Base-by-base conservation (phyloP, 2,113 vertebrate species). In the rabbit (Oryctolagus cuniculus) region DNA sequence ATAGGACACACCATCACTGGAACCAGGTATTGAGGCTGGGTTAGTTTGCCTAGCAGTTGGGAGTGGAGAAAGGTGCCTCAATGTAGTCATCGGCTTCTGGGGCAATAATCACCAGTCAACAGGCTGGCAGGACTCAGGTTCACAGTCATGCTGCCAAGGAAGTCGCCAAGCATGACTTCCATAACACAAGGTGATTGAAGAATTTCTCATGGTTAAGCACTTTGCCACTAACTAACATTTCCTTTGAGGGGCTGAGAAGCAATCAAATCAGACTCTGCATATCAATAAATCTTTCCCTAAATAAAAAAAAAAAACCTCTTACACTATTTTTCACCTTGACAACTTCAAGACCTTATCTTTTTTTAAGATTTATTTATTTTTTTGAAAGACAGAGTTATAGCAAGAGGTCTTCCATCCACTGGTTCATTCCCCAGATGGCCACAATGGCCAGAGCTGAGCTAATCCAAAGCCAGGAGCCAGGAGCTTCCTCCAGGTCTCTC, bases 201-300 rank as follows among this genome's bases (percentile, higher is more conserved):
- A 24, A 8, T 44, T 78, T 64, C 75, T 6, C 10, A 58, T 58
- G 19, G 55, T 19, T 58, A 15, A 17, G 55, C 49, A 36, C 25
- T 83, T 66, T 69, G 11, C 67, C 64, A 10, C 4, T 38, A 63
- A 34, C 17, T 36, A 80, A 79, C 36, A 29, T 69, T 87, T 80
- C 58, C n/a, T 75, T 29, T 38, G 55, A 49, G 34, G n/a, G 61
- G n/a, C 16, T 80, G 58, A n/a, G 1, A 10, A 83, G 13, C 67
- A 79, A 79, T n/a, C 75, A 53, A 34, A 63, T 24, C 75, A 87
- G 74, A 81, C 24, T 81, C 11, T 34, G 10, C 53, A 10, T 78
- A 61, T 77, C 27, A 82, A 64, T 38, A 86, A 44, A 96, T 91
- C 12, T 79, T 89, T 93, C 86, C 66, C 24, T 58, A 58, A 58